These are phyloP conservation scores for Drosophila fulvimacula DNA, from an alignment of 2,888 invertebrate genomes.

Conservation along the genomic window DNA sequence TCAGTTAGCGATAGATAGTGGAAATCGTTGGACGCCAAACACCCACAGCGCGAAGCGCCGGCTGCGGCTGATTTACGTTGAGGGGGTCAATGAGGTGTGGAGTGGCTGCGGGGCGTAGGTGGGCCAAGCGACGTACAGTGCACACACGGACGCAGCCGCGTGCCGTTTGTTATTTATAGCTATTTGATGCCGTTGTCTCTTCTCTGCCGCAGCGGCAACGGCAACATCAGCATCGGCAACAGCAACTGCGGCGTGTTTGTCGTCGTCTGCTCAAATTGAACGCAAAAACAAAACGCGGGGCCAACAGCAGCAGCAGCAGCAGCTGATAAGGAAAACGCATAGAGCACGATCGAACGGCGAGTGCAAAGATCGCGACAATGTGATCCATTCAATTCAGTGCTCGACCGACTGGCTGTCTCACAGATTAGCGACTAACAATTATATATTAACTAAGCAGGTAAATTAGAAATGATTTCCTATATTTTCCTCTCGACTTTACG, in stretches of 20 bases:
- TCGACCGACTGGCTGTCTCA: slow-evolving; percentile 16
- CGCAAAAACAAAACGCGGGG: slow-evolving; percentile 43
- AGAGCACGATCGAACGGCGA: slow-evolving; percentile 35
- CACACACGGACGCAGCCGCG: slow-evolving; percentile 62
- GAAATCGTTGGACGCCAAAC: slow-evolving; percentile 56
- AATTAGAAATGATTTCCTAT: background rate
- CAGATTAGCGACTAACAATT: slow-evolving; percentile 7
- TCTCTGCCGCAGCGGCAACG: slow-evolving; percentile 24
- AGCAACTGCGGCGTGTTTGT: slow-evolving; percentile 38
- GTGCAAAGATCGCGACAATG: slow-evolving; percentile 62
- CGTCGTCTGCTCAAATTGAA: slow-evolving; percentile 43
- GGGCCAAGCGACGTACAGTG: slow-evolving; percentile 25
- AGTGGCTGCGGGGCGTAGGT: background rate
- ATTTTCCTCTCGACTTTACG: background rate
- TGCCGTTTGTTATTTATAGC: slow-evolving; percentile 77
- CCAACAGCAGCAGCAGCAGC: slow-evolving; percentile 22
- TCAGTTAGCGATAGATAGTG: slow-evolving; percentile 22
- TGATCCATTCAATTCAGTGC: slow-evolving; percentile 26
- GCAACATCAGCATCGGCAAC: slow-evolving; percentile 15
- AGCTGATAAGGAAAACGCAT: slow-evolving; percentile 61
- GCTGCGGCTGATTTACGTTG: slow-evolving; percentile 14
- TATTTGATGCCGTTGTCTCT: slow-evolving; percentile 35
- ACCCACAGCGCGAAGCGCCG: slow-evolving; percentile 61
- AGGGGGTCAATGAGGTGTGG: slow-evolving; percentile 13
- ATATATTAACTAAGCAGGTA: slow-evolving; percentile 3